Evolutionary conservation across 2,113 vertebrate species (phyloP).

Genomic region (Ailuropoda melanoleuca): DNA sequence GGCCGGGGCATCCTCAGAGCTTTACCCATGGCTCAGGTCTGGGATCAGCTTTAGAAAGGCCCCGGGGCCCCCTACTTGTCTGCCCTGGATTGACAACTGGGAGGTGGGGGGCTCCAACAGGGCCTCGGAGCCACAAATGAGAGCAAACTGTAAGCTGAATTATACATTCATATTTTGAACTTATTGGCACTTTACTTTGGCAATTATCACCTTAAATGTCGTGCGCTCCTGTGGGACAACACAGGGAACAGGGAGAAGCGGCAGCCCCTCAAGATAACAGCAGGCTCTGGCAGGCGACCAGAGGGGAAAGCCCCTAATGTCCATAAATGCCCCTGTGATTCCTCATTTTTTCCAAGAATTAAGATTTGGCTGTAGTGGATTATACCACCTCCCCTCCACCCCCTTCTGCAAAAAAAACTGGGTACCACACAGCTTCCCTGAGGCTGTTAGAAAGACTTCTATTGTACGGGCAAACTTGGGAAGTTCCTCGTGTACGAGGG

Average conservation of each 20-base stretch:
- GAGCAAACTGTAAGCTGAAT: not conserved
- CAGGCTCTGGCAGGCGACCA: accelerated
- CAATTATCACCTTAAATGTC: not conserved
- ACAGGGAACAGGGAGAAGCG: not conserved
- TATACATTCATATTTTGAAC: not conserved
- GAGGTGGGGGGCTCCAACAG: accelerated
- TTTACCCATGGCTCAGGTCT: not conserved
- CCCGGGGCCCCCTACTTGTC: not conserved
- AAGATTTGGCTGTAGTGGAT: not conserved
- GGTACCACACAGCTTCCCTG: not conserved
- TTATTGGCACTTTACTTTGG: not conserved
- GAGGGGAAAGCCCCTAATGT: not conserved
- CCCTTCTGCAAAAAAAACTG: not conserved
- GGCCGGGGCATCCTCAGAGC: not conserved
- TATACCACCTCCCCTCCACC: not conserved
- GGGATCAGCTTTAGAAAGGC: not conserved
- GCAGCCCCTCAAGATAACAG: not conserved
- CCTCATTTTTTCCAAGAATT: not conserved
- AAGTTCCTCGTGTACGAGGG: not conserved
- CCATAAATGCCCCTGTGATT: not conserved
- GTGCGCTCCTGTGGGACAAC: not conserved
- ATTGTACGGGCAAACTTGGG: not conserved
- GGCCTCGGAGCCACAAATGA: not conserved
- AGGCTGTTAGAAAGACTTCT: not conserved
- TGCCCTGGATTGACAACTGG: not conserved